These are phyloP conservation scores for Tanaodytes sp. DNA, from an alignment of 2,888 invertebrate species.

Conservation along the genomic window DNA sequence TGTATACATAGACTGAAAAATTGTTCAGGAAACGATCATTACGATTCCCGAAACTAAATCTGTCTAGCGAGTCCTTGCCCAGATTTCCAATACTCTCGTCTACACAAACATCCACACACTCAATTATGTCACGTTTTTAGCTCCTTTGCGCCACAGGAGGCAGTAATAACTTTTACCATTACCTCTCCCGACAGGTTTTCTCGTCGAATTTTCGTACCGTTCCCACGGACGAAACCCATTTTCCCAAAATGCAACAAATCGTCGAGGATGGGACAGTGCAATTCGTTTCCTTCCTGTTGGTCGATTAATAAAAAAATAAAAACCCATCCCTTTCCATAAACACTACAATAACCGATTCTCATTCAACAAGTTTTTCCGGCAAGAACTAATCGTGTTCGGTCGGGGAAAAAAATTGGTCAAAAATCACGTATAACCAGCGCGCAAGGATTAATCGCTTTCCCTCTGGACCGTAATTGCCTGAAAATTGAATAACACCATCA, in stretches of 20 bases:
- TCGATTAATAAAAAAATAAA: too few relatives aligned
- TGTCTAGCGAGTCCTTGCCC: not conserved
- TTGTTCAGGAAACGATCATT: too few relatives aligned
- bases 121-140: conserved; percentile 38
- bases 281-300: too few relatives aligned
- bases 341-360: too few relatives aligned
- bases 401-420: too few relatives aligned
- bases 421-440: too few relatives aligned
- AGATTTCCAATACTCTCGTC: not conserved
- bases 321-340: too few relatives aligned
- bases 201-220: conserved; percentile 32
- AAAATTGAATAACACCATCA: conserved; percentile 12
- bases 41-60: too few relatives aligned
- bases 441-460: too few relatives aligned
- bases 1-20: not conserved
- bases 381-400: too few relatives aligned
- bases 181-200: conserved; percentile 27
- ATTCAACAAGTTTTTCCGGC: too few relatives aligned
- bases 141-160: conserved; percentile 21
- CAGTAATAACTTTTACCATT: conserved; percentile 37
- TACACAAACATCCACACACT: not conserved
- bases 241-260: conserved; percentile 11
- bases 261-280: too few relatives aligned
- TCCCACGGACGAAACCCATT: conserved; percentile 29
- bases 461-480: conserved; percentile 3